phyloP scores from a whole-genome alignment of 2,797 vertebrate species.

The Amphiprion clarkii region DNA sequence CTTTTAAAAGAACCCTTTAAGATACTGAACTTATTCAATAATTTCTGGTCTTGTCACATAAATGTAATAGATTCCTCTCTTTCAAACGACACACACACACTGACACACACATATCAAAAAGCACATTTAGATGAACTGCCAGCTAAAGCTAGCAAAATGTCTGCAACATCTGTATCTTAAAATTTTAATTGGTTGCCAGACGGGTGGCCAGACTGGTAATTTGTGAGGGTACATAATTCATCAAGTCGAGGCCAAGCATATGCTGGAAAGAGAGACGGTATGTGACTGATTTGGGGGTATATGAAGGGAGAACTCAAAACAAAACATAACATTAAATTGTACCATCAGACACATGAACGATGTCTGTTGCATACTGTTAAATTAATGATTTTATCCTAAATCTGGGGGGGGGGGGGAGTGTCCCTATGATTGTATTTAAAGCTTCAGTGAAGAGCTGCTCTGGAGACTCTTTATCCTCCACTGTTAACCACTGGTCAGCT shows the following conservation, averaged over 20 bases:
- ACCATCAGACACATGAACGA: not conserved
- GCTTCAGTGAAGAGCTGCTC: slow-evolving; percentile 1
- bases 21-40: slow-evolving; percentile 38
- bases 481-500: slow-evolving; percentile 4
- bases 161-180: slow-evolving; percentile 79
- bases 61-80: slow-evolving; percentile 40
- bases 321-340: not conserved
- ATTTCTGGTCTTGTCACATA: slow-evolving; percentile 43
- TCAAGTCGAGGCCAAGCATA: slow-evolving; percentile 61
- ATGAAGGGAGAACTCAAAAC: slow-evolving; percentile 40
- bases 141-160: slow-evolving; percentile 62
- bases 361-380: not conserved
- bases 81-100: slow-evolving; percentile 27
- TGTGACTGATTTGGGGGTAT: slow-evolving; percentile 43
- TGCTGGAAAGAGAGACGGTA: slow-evolving; percentile 54
- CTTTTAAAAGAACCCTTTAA: slow-evolving; percentile 26
- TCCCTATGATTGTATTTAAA: not conserved
- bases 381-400: slow-evolving; percentile 9
- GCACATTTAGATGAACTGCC: slow-evolving; percentile 59
- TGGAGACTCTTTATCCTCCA: slow-evolving; percentile 24
- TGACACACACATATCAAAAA: slow-evolving; percentile 41
- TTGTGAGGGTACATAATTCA: slow-evolving; percentile 80
- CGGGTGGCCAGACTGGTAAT: slow-evolving; percentile 72
- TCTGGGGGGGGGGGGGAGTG: not conserved
- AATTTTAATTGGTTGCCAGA: slow-evolving; percentile 81